Conservation (phyloP, 2,888 invertebrate genomes). For the Icerya purchasi region DNA sequence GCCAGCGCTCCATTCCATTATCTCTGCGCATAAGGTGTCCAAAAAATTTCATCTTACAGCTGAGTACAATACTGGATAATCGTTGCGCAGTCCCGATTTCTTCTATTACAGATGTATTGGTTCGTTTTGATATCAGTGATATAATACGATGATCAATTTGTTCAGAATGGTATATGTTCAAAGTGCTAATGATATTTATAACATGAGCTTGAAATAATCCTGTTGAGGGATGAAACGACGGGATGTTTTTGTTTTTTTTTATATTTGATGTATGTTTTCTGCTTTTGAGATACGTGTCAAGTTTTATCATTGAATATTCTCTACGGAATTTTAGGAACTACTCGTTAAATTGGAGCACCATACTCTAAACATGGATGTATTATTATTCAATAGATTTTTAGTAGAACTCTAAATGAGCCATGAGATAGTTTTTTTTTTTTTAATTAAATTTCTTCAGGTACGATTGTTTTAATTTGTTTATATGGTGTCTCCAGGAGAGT, state of each 20-base stretch:
- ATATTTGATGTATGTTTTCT: not conserved
- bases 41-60: too few relatives aligned
- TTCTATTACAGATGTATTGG: too few relatives aligned
- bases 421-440: not conserved
- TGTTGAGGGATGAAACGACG: not conserved
- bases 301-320: not conserved
- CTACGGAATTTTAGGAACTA: not conserved
- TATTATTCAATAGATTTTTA: not conserved
- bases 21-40: too few relatives aligned
- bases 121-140: not conserved
- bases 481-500: not conserved
- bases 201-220: not conserved
- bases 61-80: too few relatives aligned
- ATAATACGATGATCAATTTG: not conserved
- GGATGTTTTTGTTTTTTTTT: not conserved
- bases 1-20: too few relatives aligned
- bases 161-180: not conserved
- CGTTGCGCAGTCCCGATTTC: too few relatives aligned
- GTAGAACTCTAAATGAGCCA: not conserved
- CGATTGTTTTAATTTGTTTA: not conserved
- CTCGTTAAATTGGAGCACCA: not conserved
- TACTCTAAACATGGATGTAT: not conserved
- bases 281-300: not conserved
- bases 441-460: not conserved
- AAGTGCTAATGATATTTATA: not conserved